Evolutionary conservation across 1,140 invertebrate species (phyloP), one percentile per base, ranked within the genome.

Genomic region (Dendrolimus kikuchii): DNA sequence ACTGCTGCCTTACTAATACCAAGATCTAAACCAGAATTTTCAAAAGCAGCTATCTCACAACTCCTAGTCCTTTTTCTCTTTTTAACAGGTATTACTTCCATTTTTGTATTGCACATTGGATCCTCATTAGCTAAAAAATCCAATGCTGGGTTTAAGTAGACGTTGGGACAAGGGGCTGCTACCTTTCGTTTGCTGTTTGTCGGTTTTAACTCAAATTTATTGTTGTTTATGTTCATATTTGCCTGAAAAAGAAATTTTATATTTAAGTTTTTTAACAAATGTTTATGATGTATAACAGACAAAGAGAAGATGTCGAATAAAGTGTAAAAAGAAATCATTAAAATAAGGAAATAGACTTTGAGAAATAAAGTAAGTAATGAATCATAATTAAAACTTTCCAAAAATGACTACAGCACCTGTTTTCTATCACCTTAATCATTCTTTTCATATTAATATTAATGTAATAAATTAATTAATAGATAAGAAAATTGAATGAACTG

Each of bases 41-140:
- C 86, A 63, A 88, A 88, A 7, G 76, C 57, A 5, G 60, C 65
- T 40, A 79, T 73, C 44, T 85, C 83, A 57, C 74, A 77, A 49
- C 78, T 84, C 47, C 71, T 77, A 5, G 74, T 73, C 43, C 78
- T 58, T 64, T 87, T 82, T 0, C 77, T 64, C 61, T 80, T 74
- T 59, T 87, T 88, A 40, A 64, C 65, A 0, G 85, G 83, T 40
- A 75, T 77, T 36, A 88, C 72, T 74, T 88, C 87, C 87, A 88
- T 88, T 5, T 73, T 76, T 0, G 76, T 88, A 67, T 88, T 88
- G 53, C 83, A 86, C 69, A 88, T 88, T 6, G 75, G 71, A 49
- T 88, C 87, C 9, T 88, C 87, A 48, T 83, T 87, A 5, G 70
- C 78, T 0, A 88, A 70, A 2, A 88, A 62, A 46, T 87, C 85